These are phyloP conservation scores for Atherix ibis DNA, from an alignment of 2,888 invertebrate species.

Conservation along the genomic window DNA sequence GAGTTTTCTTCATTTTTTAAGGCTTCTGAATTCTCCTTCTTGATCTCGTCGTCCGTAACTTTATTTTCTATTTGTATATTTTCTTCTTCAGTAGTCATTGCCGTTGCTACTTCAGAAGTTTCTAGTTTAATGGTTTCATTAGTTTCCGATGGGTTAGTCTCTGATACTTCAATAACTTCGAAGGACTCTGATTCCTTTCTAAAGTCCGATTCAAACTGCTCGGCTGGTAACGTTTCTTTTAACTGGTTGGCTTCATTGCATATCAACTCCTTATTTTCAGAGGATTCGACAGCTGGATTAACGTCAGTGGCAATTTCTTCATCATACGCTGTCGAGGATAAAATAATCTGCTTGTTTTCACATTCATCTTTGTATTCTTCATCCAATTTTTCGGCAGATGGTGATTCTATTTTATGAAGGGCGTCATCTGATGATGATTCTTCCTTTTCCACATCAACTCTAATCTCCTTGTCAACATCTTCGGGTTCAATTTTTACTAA, in stretches of 20 bases:
- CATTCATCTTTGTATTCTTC: conserved; percentile 9
- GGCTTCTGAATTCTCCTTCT: background rate
- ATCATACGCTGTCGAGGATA: background rate
- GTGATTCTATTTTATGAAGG: conserved; percentile 2
- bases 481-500: conserved; percentile 30
- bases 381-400: conserved; percentile 11
- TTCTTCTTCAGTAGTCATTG: background rate
- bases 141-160: background rate
- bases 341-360: background rate
- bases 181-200: background rate
- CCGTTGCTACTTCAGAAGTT: conserved; percentile 1
- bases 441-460: conserved; percentile 29
- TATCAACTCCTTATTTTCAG: background rate
- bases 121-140: background rate
- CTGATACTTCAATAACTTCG: background rate
- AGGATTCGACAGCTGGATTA: background rate
- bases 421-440: conserved; percentile 16
- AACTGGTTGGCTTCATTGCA: background rate
- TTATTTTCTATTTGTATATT: too few relatives aligned
- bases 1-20: conserved; percentile 5
- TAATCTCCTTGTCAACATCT: conserved; percentile 27
- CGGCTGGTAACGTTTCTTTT: background rate
- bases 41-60: too few relatives aligned
- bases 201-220: background rate
- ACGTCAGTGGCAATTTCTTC: conserved; percentile 6